Evolutionary conservation across 2,113 vertebrate genomes (phyloP), one percentile per base, ranked within the genome.

Genomic region (Odontesthes bonariensis): DNA sequence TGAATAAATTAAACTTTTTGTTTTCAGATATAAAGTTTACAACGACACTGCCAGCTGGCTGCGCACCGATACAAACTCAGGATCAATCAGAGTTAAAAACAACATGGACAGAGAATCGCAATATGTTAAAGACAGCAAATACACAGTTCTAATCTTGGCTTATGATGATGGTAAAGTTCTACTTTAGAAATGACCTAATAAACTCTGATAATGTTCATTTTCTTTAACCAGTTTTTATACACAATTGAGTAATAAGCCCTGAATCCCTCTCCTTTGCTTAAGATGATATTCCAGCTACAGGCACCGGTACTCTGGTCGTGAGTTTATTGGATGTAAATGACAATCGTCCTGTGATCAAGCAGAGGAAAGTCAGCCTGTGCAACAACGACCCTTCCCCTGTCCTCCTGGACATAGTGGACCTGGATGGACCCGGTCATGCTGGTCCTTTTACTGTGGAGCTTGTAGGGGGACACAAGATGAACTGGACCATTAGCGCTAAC

Each of bases 11-110:
- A 27, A 27, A 27, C 27, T 27, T 64, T 23, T 42, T 52, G 6
- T 1, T 64, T 60, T 75, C 70, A 70, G 97, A 63, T 98, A 97
- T 83, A 91, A 87, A 58, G 88, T 98, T 40, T 89, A 92, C 62
- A 94, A 64, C 0, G 96, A 97, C 59, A 72, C 91, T 0, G 94
- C 92, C 0, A 86, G 88, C 1, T 97, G 95, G 96, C 82, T 98
- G 54, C 82, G 69, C 42, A 85, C 96, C 7, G 69, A 95, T 62
- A 22, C 88, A 0, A 92, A 93, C 16, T 94, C 91, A 0, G 96
- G 97, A 61, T 62, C 86, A 0, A 84, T 98, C 72, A 92, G 38
- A 0, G 93, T 92, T 0, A 88, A 49, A 42, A 90, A 76, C 5
- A 47, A 51, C 0, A 81, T 98, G 93, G 97, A 98, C 91, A 93